A percentile compares a stretch with the other conserved stretches of the same genome.
These are phyloP conservation scores for Danaus melanippus DNA, from an alignment of 1,140 invertebrate species.

Conservation along the genomic window DNA sequence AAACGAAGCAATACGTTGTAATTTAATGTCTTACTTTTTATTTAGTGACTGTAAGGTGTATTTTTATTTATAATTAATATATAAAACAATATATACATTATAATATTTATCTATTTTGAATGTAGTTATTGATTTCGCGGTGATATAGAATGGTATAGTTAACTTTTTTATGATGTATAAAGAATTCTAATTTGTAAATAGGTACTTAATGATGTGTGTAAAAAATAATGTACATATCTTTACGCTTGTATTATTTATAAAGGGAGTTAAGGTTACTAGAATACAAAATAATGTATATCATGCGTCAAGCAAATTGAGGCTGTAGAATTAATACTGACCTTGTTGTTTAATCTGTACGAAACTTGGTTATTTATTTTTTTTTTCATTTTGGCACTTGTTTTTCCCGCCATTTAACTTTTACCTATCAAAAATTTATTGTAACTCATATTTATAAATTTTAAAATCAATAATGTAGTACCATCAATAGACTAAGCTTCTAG, in stretches of 20 bases:
- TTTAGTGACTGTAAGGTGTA: slow-evolving; percentile 64
- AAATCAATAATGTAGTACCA: slow-evolving; percentile 19
- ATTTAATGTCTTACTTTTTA: slow-evolving; percentile 73
- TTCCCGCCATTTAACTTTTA: too few species aligned
- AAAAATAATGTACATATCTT: slow-evolving; percentile 72
- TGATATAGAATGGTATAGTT: slow-evolving; percentile 68
- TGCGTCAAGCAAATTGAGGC: slow-evolving; percentile 25
- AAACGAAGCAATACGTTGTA: slow-evolving; percentile 79
- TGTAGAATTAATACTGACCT: slow-evolving; percentile 14
- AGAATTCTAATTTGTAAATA: slow-evolving; percentile 72
- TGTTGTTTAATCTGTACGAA: slow-evolving; percentile 1
- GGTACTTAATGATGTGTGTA: slow-evolving; percentile 69
- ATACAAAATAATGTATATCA: slow-evolving; percentile 44
- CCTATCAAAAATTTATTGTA: too few species aligned
- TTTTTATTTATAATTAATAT: slow-evolving; percentile 61
- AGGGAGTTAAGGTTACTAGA: slow-evolving; percentile 52
- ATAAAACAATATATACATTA: slow-evolving; percentile 43
- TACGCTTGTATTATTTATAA: slow-evolving; percentile 70
- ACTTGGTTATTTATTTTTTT: not conserved
- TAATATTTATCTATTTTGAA: slow-evolving; percentile 57
- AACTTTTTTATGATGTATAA: slow-evolving; percentile 71
- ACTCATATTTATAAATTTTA: too few species aligned
- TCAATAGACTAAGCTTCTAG: slow-evolving; percentile 57
- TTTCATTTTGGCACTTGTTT: not conserved
- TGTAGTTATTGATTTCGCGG: slow-evolving; percentile 69